Conservation (phyloP, 2,888 invertebrate genomes). For the Catocala nupta region DNA sequence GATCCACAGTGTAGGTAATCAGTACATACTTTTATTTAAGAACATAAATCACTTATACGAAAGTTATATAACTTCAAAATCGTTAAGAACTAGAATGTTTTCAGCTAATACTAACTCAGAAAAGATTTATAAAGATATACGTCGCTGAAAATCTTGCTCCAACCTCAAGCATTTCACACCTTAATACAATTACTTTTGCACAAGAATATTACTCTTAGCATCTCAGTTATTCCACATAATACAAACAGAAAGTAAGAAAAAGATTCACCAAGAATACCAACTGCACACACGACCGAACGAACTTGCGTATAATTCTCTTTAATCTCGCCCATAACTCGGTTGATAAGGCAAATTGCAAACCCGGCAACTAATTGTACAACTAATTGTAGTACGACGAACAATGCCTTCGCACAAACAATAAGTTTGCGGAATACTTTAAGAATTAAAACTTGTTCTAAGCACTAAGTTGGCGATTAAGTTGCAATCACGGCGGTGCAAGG, state of each 20-base stretch:
- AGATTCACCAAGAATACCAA: constrained; percentile 18
- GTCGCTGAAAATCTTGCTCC: constrained; percentile 5
- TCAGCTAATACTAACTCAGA: neutral
- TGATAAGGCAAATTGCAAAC: constrained; percentile 58
- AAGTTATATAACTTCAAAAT: too few species aligned
- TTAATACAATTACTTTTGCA: constrained; percentile 23
- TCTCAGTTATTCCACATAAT: constrained; percentile 21
- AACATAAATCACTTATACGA: too few species aligned
- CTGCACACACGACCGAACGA: constrained; percentile 16
- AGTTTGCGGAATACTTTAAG: constrained; percentile 64
- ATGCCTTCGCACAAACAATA: constrained; percentile 53
- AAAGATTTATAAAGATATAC: constrained; percentile 11
- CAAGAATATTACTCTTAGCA: constrained; percentile 17
- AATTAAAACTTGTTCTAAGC: constrained; percentile 71
- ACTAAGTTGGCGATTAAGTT: constrained; percentile 78
- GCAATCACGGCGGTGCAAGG: constrained; percentile 71
- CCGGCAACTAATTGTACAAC: constrained; percentile 51
- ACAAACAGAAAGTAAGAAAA: constrained; percentile 19
- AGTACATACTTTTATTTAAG: too few species aligned
- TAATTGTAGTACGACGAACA: constrained; percentile 35
- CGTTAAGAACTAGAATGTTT: too few species aligned
- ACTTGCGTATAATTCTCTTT: constrained; percentile 41
- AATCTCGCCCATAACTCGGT: constrained; percentile 52
- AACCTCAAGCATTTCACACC: constrained; percentile 9
- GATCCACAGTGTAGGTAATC: too few species aligned